Evolutionary conservation across 2,888 invertebrate species (phyloP), one percentile per base, ranked within the genome.

Genomic region (Tetanocera ferruginea): DNA sequence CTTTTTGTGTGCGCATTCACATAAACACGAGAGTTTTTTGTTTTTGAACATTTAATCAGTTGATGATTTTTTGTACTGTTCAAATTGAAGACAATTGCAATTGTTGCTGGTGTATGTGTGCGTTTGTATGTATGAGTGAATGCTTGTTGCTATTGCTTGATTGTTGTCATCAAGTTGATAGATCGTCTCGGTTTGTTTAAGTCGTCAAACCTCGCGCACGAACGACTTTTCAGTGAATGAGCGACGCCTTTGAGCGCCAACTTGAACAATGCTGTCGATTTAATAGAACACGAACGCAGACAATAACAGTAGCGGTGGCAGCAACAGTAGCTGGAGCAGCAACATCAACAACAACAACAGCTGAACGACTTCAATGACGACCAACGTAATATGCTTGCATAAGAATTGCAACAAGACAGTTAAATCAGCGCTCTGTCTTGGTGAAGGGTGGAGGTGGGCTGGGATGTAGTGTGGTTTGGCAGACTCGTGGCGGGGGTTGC

Each of bases 191-290:
- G 14, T 6, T 60, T 43, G 34, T 64, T 11, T 6, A 31, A 23
- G n/a, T 8, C 64, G 49, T 37, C 62, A 74, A 81, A 82, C 83
- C 82, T 81, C 80, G 80, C 83, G 79, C 83, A 81, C 81, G 81
- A 81, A 77, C 82, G 81, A 83, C 81, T 82, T 81, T 79, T 64
- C 43, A 78, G 82, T 82, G 84, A 85, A 84, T 85, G 85, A 85
- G 80, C 83, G 83, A 80, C 78, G 81, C 83, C 83, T 82, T 80
- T 75, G 74, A 76, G 75, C 82, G 78, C 81, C 83, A 83, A 81
- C 84, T 82, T 82, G 76, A 80, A 83, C 83, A 82, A 83, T 81
- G 83, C 81, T 57, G 76, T 14, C 28, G 57, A 28, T 23, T 43
- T 17, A 19, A 49, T 11, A 49, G 28, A 19, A 62, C 62, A 74